Percentiles rank a stretch among this genome's conserved stretches.
phyloP scores from a whole-genome alignment of 2,888 invertebrate genomes.

The Dromius quadrimaculatus region DNA sequence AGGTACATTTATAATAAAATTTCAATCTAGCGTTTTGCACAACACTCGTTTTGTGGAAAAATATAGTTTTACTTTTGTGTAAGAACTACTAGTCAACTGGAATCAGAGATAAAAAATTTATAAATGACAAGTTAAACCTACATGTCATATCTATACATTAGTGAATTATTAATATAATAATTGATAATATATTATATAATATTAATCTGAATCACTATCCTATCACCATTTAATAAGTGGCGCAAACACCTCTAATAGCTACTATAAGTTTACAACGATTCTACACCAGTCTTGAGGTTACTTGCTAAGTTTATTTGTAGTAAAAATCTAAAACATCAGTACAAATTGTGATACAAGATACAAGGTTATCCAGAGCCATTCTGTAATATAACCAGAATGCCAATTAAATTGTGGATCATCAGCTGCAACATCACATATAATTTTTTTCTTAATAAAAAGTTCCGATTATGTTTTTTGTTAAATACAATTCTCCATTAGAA shows the following conservation, averaged over 20 bases:
- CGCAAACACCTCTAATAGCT: conserved; percentile 58
- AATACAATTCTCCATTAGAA: no score
- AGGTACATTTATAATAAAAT: conserved; percentile 25
- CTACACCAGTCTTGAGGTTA: conserved; percentile 53
- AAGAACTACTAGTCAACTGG: conserved; percentile 47
- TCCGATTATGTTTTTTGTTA: no score
- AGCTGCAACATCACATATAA: no score
- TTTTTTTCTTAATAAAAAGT: no score
- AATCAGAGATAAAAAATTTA: conserved; percentile 50
- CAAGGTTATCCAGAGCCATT: conserved; percentile 47
- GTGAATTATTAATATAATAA: conserved; percentile 52
- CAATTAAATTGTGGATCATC: background rate
- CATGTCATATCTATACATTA: conserved; percentile 50
- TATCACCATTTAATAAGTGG: conserved; percentile 64
- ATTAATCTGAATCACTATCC: conserved; percentile 60
- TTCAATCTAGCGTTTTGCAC: conserved; percentile 36
- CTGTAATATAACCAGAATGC: conserved; percentile 40
- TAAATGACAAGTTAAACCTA: conserved; percentile 49
- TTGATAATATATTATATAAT: conserved; percentile 55
- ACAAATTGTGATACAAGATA: conserved; percentile 52
- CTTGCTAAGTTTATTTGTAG: conserved; percentile 51
- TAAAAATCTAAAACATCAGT: conserved; percentile 53
- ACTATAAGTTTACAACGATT: conserved; percentile 49
- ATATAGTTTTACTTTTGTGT: conserved; percentile 50
- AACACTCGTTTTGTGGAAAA: conserved; percentile 49